These are phyloP conservation scores for Hydrophis major DNA, from an alignment of 2,797 vertebrate genomes.

Conservation along the genomic window DNA sequence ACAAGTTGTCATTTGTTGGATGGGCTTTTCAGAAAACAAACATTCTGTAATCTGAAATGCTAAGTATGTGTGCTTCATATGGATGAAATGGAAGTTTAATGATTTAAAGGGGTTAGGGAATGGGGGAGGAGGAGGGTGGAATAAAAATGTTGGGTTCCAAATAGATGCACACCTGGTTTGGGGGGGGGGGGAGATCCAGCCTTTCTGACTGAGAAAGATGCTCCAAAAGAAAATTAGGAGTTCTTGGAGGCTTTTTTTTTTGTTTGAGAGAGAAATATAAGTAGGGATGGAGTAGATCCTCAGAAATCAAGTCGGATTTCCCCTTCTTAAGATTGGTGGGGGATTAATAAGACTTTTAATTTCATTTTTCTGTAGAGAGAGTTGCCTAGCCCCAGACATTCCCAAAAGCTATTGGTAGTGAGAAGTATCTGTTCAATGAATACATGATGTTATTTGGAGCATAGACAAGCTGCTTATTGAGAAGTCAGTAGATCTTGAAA, in stretches of 20 bases:
- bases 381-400: neutral
- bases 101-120: neutral
- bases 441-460: neutral
- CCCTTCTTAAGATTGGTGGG: neutral
- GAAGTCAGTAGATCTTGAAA: neutral
- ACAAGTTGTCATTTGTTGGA: neutral
- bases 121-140: accelerated
- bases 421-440: neutral
- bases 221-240: neutral
- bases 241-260: neutral
- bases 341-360: too few species aligned
- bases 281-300: neutral
- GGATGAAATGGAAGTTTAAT: neutral
- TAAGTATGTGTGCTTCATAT: neutral
- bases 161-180: neutral
- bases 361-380: neutral
- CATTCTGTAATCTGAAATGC: neutral
- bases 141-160: neutral
- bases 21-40: neutral
- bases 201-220: neutral
- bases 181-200: neutral
- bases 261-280: neutral
- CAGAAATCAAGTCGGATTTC: neutral
- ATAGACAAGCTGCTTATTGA: neutral
- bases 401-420: neutral